Evolutionary conservation across 2,113 vertebrate species (phyloP).

Genomic region (Tychaedon coryphoeus): DNA sequence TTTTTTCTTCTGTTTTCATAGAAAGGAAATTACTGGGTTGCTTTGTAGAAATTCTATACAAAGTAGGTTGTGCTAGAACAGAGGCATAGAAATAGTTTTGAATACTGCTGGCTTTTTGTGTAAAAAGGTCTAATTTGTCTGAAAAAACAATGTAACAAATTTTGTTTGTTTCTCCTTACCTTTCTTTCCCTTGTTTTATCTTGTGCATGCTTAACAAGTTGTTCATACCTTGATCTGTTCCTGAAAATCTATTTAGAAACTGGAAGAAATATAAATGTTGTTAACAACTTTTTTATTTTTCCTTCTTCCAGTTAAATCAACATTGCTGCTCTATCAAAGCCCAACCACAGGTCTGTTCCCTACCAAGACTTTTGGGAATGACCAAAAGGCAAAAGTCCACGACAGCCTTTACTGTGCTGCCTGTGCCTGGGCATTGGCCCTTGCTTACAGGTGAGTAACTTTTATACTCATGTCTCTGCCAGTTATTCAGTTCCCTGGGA

Average conservation of each 20-base stretch:
- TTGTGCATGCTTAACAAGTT: neutral
- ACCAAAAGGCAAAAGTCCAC: conserved; percentile 86
- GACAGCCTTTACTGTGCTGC: conserved; percentile 96
- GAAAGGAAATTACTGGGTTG: neutral
- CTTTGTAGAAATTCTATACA: neutral
- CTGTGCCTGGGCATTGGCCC: conserved; percentile 86
- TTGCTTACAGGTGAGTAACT: conserved; percentile 87
- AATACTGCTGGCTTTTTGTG: neutral
- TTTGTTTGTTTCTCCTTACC: neutral
- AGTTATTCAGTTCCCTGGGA: neutral
- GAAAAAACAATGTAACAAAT: neutral
- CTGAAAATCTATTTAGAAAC: neutral
- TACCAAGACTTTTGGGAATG: conserved; percentile 81
- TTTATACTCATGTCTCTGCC: neutral
- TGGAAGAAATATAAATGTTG: neutral
- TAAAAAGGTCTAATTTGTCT: neutral
- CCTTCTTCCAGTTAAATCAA: conserved; percentile 82
- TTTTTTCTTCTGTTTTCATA: neutral
- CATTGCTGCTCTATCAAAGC: conserved; percentile 89
- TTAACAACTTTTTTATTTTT: neutral
- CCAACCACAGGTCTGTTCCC: conserved; percentile 95
- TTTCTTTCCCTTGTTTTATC: neutral
- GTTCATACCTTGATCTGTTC: neutral
- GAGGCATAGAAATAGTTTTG: neutral
- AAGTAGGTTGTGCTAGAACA: neutral